Percentiles rank a stretch among this genome's conserved stretches.
Evolutionary conservation across 2,888 invertebrate genomes (phyloP).

Genomic region (Acrobasis consociella): DNA sequence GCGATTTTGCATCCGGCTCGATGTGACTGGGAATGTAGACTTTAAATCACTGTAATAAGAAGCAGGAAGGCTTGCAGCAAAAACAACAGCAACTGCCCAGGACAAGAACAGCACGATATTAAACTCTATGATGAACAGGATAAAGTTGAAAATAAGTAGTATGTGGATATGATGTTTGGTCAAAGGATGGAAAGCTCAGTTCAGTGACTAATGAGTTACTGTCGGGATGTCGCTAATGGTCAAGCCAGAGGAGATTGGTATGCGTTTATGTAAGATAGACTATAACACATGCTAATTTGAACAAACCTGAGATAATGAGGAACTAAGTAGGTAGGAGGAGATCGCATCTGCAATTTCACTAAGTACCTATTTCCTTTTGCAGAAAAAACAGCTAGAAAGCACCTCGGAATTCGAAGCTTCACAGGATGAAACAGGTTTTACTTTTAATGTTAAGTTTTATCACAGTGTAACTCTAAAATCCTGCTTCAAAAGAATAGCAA

Average conservation of each 20-base stretch:
- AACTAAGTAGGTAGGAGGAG: not conserved
- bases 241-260: slow-evolving; percentile 48
- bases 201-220: slow-evolving; percentile 50
- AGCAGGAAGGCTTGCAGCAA: slow-evolving; percentile 12
- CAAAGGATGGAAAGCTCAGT: slow-evolving; percentile 48
- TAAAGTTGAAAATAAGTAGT: slow-evolving; percentile 34
- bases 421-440: too few relatives aligned
- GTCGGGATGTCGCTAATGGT: slow-evolving; percentile 56
- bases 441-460: too few relatives aligned
- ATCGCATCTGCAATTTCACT: not conserved
- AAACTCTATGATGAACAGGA: slow-evolving; percentile 31
- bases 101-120: slow-evolving; percentile 28
- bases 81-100: slow-evolving; percentile 13
- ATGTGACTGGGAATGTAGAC: slow-evolving; percentile 34
- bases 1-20: slow-evolving; percentile 36
- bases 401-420: too few relatives aligned
- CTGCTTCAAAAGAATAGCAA: too few relatives aligned
- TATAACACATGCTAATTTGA: slow-evolving; percentile 35
- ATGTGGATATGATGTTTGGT: slow-evolving; percentile 26
- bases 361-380: slow-evolving; percentile 1
- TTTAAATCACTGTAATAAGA: slow-evolving; percentile 37
- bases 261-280: slow-evolving; percentile 33
- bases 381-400: too few relatives aligned
- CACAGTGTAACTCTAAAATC: too few relatives aligned
- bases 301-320: slow-evolving; percentile 13